Evolutionary conservation across 2,113 vertebrate species (phyloP).

Genomic region (Climacteris rufus): DNA sequence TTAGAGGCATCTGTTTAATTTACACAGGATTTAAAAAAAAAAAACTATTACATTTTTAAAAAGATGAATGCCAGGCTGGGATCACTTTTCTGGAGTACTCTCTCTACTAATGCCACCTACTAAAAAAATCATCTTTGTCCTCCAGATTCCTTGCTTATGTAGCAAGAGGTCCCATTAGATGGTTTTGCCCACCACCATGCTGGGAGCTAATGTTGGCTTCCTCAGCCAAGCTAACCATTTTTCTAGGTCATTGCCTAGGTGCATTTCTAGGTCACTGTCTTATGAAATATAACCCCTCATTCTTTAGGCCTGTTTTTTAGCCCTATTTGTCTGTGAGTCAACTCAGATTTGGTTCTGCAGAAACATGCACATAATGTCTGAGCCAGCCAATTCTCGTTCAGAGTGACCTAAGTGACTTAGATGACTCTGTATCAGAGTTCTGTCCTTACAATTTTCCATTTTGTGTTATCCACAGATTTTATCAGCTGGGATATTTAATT

Average conservation of each 20-base stretch:
- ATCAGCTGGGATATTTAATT: conserved; percentile 39
- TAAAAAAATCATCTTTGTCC: background rate
- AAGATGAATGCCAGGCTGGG: background rate
- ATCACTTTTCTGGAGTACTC: background rate
- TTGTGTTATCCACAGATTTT: conserved; percentile 46
- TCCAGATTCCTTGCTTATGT: background rate
- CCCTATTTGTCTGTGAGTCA: background rate
- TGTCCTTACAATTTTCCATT: conserved; percentile 44
- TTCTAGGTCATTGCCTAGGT: background rate
- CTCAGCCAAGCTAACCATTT: background rate
- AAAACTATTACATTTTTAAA: background rate
- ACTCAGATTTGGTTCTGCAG: background rate
- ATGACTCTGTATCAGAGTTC: conserved; percentile 6
- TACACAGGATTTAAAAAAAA: background rate
- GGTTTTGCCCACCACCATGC: background rate
- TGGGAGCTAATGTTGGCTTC: background rate
- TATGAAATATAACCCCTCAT: background rate
- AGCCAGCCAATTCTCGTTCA: background rate
- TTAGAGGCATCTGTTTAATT: background rate
- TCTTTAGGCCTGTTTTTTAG: background rate
- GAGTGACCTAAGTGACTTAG: background rate
- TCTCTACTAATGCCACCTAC: background rate
- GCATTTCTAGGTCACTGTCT: background rate
- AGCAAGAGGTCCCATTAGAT: background rate
- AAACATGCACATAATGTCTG: background rate